phyloP scores from a whole-genome alignment of 1,140 invertebrate species.

The Diorhabda elongata region DNA sequence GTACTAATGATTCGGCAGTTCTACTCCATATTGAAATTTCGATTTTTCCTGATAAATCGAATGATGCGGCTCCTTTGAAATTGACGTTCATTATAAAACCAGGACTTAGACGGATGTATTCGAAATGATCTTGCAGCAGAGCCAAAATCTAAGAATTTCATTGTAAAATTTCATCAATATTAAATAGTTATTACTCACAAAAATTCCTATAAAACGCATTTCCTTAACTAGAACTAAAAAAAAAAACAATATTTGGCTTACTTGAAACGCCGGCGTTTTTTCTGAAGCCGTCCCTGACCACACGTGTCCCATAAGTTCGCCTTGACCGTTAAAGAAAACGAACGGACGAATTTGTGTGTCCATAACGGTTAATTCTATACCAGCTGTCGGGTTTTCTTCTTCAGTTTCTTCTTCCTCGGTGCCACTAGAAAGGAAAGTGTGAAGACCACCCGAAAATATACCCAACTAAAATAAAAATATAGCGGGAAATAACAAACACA shows the following conservation, averaged over 20 bases:
- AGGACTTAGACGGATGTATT: constrained; percentile 65
- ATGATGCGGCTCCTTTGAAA: constrained; percentile 68
- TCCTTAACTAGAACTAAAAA: not conserved
- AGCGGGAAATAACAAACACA: not conserved
- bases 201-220: too few species aligned
- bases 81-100: constrained; percentile 70
- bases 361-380: constrained; percentile 77
- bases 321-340: constrained; percentile 78
- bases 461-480: constrained; percentile 52
- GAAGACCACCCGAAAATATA: constrained; percentile 75
- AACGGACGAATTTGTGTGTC: constrained; percentile 77
- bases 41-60: constrained; percentile 81
- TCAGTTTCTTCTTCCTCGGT: constrained; percentile 49
- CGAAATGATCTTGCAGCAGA: constrained; percentile 69
- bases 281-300: constrained; percentile 82
- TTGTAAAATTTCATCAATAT: not conserved
- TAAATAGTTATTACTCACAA: not conserved
- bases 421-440: constrained; percentile 59
- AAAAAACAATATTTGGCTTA: constrained; percentile 33
- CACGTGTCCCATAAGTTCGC: constrained; percentile 84
- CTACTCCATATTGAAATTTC: constrained; percentile 83
- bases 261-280: constrained; percentile 76
- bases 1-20: constrained; percentile 77
- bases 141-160: constrained; percentile 56
- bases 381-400: constrained; percentile 67